Evolutionary conservation across 2,797 vertebrate species (phyloP), one percentile per base, ranked within the genome.

Genomic region (Ctenosaura bakeri): DNA sequence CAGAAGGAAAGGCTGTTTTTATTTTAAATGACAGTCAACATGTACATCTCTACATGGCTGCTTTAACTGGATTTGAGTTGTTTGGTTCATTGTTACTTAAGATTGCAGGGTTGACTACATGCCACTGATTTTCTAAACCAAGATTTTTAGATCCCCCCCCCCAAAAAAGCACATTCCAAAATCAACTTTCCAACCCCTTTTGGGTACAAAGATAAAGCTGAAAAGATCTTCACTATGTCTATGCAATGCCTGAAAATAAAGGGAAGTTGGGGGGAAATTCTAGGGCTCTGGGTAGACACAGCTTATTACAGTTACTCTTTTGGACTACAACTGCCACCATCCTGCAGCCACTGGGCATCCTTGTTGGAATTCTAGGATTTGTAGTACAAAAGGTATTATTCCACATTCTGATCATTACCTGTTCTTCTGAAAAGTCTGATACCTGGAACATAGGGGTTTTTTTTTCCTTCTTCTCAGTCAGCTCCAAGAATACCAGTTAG

Each of bases 31-130:
- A 9, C 86, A 83, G 85, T 69, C 64, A 73, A 32, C 32, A 59
- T 59, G 26, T 52, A 59, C 13, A 64, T 0, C 20, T 3, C 50
- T 64, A 62, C 32, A 38, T 18, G 10, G 24, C 69, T 83, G 29
- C 42, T 2, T 78, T 84, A 84, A 56, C 22, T 35, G 29, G 46
- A 73, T 50, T 73, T 77, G 74, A 83, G 16, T 64, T 42, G 24
- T 50, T 42, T 66, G 78, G 46, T 66, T 86, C 14, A 26, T 35
- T 90, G 77, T 79, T 24, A 78, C 52, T 90, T 59, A 87, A 76
- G 5, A 38, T 77, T 42, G 38, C 73, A 16, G 38, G 73, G 56
- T 3, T 64, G 52, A n/a, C 18, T 50, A 42, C 69, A 64, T 76
- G 18, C 7, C 24, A 32, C 54, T 38, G 29, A 66, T 84, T 71